These are phyloP conservation scores for Drosophila nikananu DNA, from an alignment of 1,140 invertebrate species.

Conservation along the genomic window DNA sequence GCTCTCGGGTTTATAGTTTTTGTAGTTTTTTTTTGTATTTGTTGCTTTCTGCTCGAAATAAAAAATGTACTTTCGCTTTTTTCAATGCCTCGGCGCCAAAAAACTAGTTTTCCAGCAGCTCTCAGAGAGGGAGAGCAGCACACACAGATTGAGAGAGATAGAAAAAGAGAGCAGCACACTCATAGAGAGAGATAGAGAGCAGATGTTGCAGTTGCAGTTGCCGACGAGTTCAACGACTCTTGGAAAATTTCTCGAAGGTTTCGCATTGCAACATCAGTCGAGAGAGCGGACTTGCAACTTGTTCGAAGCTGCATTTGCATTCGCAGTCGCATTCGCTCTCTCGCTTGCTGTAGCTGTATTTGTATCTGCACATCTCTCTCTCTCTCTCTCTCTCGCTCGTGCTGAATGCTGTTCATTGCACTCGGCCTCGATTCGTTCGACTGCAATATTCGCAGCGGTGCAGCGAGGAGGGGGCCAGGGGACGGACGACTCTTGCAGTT, in stretches of 20 bases:
- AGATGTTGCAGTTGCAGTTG: constrained; percentile 48
- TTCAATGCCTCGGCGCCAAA: constrained; percentile 84
- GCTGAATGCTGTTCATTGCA: constrained; percentile 85
- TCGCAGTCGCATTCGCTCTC: constrained; percentile 1
- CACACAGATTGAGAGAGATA: neutral
- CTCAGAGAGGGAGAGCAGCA: neutral
- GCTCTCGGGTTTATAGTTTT: constrained; percentile 10
- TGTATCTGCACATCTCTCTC: neutral
- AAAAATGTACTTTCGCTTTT: constrained; percentile 85
- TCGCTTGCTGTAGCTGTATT: neutral
- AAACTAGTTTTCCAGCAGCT: constrained; percentile 75
- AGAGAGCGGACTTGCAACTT: constrained; percentile 51
- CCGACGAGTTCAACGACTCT: constrained; percentile 78
- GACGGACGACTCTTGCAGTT: constrained; percentile 42
- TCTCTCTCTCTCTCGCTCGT: constrained; percentile 26
- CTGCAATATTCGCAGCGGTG: constrained; percentile 71
- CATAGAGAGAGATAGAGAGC: neutral
- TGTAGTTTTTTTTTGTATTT: neutral
- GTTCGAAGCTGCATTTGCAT: constrained; percentile 61
- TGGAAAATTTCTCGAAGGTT: constrained; percentile 85
- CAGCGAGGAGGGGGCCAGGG: neutral
- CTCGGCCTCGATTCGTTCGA: constrained; percentile 78
- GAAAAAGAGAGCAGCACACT: neutral
- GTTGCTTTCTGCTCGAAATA: constrained; percentile 36
- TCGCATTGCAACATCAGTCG: constrained; percentile 77